phyloP scores from a whole-genome alignment of 2,113 vertebrate genomes.

The Gymnobelideus leadbeateri region DNA sequence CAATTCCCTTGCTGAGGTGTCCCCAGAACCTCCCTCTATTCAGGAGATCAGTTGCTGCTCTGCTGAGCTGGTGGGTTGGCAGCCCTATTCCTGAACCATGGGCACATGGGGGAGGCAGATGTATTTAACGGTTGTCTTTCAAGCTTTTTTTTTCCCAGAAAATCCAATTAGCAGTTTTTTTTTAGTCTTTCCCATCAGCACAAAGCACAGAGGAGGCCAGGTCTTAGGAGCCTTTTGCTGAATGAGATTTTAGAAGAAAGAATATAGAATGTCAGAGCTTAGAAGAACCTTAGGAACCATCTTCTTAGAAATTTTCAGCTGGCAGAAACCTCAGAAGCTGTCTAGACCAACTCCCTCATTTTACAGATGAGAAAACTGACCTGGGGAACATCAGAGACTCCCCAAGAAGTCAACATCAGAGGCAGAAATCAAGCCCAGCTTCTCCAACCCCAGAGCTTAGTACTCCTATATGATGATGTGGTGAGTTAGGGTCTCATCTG shows the following conservation, averaged over 20 bases:
- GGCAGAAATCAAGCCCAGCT: background rate
- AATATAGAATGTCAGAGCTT: background rate
- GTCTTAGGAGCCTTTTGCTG: background rate
- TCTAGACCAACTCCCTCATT: background rate
- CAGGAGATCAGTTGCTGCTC: background rate
- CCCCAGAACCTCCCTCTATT: background rate
- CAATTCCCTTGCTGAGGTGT: background rate
- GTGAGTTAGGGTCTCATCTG: background rate
- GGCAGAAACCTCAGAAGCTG: background rate
- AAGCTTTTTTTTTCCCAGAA: background rate
- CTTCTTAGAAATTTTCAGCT: background rate
- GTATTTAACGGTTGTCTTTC: background rate
- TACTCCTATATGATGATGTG: background rate
- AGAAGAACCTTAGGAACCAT: background rate
- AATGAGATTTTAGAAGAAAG: background rate
- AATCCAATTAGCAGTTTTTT: background rate
- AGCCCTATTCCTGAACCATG: background rate
- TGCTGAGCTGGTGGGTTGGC: background rate
- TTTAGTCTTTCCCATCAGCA: background rate
- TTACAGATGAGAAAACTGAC: background rate
- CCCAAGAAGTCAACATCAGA: background rate
- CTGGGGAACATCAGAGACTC: conserved; percentile 1
- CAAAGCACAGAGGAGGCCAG: background rate
- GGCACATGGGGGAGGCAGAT: background rate
- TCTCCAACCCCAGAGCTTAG: background rate